Percentiles rank a stretch among this genome's conserved stretches.
Evolutionary conservation across 2,797 vertebrate species (phyloP).

Genomic region (Thamnophis elegans): DNA sequence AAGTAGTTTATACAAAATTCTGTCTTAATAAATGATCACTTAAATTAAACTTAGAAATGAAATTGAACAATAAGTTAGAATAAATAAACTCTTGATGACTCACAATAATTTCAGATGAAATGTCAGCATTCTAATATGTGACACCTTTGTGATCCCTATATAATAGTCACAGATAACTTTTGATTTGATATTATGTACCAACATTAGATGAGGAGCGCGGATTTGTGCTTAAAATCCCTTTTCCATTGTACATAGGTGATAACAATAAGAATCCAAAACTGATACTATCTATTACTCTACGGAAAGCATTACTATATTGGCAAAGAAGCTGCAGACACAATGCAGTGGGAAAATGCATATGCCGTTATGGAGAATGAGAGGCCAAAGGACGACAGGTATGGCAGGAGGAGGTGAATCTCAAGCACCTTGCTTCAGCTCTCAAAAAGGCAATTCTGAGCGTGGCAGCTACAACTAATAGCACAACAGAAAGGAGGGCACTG

Average conservation of each 20-base stretch:
- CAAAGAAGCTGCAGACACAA: slow-evolving; percentile 97
- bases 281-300: slow-evolving; percentile 98
- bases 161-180: slow-evolving; percentile 95
- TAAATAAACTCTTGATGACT: slow-evolving; percentile 99
- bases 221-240: slow-evolving; percentile 98
- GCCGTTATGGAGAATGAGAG: slow-evolving; percentile 85
- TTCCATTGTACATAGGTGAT: slow-evolving; percentile 91
- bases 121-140: slow-evolving; percentile 97
- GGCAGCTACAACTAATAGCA: slow-evolving; percentile 88
- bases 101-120: slow-evolving; percentile 98
- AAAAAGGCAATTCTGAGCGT: slow-evolving; percentile 92
- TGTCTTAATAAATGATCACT: slow-evolving; percentile 98
- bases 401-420: slow-evolving; percentile 85
- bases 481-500: slow-evolving; percentile 81
- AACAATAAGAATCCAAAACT: slow-evolving; percentile 93
- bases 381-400: slow-evolving; percentile 85
- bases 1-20: slow-evolving; percentile 99
- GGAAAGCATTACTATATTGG: slow-evolving; percentile 98
- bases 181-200: slow-evolving; percentile 92
- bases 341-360: slow-evolving; percentile 90
- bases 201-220: slow-evolving; percentile 94
- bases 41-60: slow-evolving; percentile 95
- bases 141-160: slow-evolving; percentile 92
- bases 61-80: slow-evolving; percentile 90
- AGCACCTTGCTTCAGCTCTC: slow-evolving; percentile 93